These are phyloP conservation scores for Pedicia rivosa DNA, from an alignment of 2,888 invertebrate species.

Conservation along the genomic window DNA sequence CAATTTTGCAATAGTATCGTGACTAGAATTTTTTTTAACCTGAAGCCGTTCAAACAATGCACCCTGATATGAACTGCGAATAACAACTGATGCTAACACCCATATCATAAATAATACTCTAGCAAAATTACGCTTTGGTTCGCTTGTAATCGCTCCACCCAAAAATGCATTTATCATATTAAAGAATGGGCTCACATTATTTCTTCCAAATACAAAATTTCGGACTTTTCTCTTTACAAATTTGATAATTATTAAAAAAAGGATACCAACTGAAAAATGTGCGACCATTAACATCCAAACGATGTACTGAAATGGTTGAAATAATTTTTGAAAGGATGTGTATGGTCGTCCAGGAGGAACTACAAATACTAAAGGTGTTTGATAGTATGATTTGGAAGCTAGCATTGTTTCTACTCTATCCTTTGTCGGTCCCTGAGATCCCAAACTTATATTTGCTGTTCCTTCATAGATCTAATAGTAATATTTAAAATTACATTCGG, in stretches of 20 bases:
- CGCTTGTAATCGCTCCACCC: conserved; percentile 5
- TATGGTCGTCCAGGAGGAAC: conserved; percentile 6
- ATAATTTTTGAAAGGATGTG: conserved; percentile 8
- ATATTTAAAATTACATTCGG: not conserved
- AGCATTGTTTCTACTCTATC: conserved; percentile 3
- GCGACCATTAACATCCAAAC: conserved; percentile 8
- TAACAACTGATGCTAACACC: conserved; percentile 8
- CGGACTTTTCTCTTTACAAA: not conserved
- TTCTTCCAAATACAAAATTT: conserved; percentile 9
- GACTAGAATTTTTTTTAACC: not conserved
- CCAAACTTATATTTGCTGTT: conserved; percentile 9
- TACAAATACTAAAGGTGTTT: conserved; percentile 6
- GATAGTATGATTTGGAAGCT: conserved; percentile 3
- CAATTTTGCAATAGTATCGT: conserved; percentile 1
- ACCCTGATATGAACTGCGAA: conserved; percentile 12
- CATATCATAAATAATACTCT: conserved; percentile 10
- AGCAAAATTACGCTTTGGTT: conserved; percentile 10
- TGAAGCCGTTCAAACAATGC: conserved; percentile 10
- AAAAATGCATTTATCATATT: conserved; percentile 9
- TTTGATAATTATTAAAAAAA: conserved; percentile 5
- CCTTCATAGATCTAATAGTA: conserved; percentile 7
- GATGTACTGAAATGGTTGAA: conserved; percentile 7
- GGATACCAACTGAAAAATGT: conserved; percentile 1
- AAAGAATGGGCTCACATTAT: conserved; percentile 5
- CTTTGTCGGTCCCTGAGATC: conserved; percentile 4